Percentiles rank a stretch among this genome's conserved stretches.
Conservation (phyloP, 2,888 invertebrate genomes). For the Pardosa pseudoannulata region DNA sequence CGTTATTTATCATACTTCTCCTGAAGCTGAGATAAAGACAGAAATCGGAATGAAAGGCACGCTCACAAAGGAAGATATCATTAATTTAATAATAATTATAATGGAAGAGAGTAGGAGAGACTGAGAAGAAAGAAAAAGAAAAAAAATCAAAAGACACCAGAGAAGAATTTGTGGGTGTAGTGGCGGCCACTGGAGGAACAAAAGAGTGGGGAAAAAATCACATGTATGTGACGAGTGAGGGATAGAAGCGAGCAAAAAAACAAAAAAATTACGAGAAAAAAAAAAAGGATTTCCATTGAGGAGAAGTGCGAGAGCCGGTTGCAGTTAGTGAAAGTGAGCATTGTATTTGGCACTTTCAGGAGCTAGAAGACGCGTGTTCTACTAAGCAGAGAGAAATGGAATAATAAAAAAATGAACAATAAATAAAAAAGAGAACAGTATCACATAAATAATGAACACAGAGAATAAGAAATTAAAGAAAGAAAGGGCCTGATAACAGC, state of each 20-base stretch:
- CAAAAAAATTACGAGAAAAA: neutral
- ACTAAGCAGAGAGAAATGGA: conserved; percentile 5
- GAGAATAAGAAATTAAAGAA: conserved; percentile 63
- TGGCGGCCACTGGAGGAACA: conserved; percentile 35
- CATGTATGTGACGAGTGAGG: conserved; percentile 9
- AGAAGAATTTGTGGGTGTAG: conserved; percentile 46
- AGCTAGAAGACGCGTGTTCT: conserved; percentile 60
- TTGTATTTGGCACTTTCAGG: conserved; percentile 67
- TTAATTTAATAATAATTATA: conserved; percentile 61
- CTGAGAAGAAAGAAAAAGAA: neutral
- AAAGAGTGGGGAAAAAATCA: conserved; percentile 29
- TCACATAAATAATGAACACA: conserved; percentile 42
- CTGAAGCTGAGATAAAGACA: conserved; percentile 23
- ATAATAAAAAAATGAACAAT: conserved; percentile 32
- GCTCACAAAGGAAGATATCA: conserved; percentile 55
- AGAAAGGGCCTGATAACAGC: conserved; percentile 40
- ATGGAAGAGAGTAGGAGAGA: neutral
- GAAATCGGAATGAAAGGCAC: conserved; percentile 1
- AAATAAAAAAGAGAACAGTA: conserved; percentile 16
- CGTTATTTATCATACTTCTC: conserved; percentile 63
- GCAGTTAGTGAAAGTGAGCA: conserved; percentile 46
- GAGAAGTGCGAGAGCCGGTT: conserved; percentile 43
- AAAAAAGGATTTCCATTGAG: conserved; percentile 8
- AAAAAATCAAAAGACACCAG: neutral
- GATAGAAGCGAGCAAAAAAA: too few species aligned